A percentile compares a stretch with the other conserved stretches of the same genome.
Evolutionary conservation across 2,113 vertebrate genomes (phyloP).

Genomic region (Zosterops lateralis): DNA sequence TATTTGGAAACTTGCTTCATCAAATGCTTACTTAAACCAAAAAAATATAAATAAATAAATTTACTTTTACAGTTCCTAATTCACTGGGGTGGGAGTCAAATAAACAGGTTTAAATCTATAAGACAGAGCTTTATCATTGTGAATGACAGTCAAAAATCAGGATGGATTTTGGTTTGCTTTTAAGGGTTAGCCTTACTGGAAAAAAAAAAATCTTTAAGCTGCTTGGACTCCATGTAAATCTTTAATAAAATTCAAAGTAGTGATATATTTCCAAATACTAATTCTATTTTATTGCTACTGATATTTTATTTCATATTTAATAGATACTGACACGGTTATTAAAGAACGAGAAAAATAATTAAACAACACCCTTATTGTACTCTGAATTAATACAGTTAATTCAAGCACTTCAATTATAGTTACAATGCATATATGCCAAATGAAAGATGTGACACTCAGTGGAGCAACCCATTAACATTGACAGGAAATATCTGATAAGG

Average conservation of each 20-base stretch:
- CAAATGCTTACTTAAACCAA: background rate
- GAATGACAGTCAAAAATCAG: background rate
- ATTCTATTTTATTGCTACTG: background rate
- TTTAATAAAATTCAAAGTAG: background rate
- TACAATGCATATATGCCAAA: background rate
- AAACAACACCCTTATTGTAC: background rate
- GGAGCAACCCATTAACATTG: conserved; percentile 5
- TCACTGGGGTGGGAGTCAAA: background rate
- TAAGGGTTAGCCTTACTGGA: background rate
- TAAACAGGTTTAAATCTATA: background rate
- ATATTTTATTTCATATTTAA: background rate
- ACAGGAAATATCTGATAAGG: conserved; percentile 33
- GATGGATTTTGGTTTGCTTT: background rate
- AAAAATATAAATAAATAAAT: background rate
- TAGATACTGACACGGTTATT: background rate
- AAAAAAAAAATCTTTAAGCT: background rate
- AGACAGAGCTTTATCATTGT: background rate
- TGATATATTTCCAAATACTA: background rate
- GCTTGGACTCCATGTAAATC: background rate
- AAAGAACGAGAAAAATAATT: background rate
- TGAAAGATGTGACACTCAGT: background rate
- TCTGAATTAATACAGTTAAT: background rate
- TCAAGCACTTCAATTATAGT: background rate
- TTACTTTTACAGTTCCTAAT: background rate
- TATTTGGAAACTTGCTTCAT: background rate